These are phyloP conservation scores for Allobates femoralis DNA, from an alignment of 2,797 vertebrate species.

Conservation along the genomic window DNA sequence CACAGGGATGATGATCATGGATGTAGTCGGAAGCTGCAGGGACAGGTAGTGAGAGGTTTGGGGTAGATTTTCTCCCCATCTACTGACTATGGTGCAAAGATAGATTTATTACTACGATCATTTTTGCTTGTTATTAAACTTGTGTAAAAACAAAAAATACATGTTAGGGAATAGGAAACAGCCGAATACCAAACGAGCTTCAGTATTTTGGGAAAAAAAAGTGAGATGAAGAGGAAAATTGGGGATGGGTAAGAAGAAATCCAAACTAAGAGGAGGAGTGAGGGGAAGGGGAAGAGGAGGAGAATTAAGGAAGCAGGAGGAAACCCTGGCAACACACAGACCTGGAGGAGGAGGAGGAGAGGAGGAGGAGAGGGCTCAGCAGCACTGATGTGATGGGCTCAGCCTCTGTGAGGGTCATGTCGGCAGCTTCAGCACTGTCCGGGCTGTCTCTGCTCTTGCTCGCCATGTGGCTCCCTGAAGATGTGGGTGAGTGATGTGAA, in stretches of 20 bases:
- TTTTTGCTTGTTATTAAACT: too few relatives aligned
- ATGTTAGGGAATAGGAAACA: too few relatives aligned
- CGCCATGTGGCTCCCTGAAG: constrained; percentile 13
- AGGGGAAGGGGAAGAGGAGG: constrained; percentile 58
- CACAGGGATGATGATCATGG: too few relatives aligned
- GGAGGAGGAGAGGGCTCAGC: neutral
- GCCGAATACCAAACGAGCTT: too few relatives aligned
- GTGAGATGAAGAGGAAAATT: neutral
- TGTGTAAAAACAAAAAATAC: neutral
- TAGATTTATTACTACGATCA: too few relatives aligned
- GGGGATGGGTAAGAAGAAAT: constrained; percentile 33
- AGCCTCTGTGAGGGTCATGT: constrained; percentile 47
- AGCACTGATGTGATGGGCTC: constrained; percentile 48
- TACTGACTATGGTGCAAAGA: too few relatives aligned
- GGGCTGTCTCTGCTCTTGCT: constrained; percentile 36
- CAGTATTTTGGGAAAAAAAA: neutral
- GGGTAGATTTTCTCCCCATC: too few relatives aligned
- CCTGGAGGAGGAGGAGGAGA: constrained; percentile 2
- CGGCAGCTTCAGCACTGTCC: constrained; percentile 27
- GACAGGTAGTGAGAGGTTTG: too few relatives aligned
- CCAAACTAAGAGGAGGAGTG: constrained; percentile 42
- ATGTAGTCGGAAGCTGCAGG: too few relatives aligned
- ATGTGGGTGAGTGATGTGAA: constrained; percentile 42
- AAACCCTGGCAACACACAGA: neutral
- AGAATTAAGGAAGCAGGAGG: constrained; percentile 50